phyloP scores from a whole-genome alignment of 1,140 invertebrate genomes.

The Tetramorium alpestre region DNA sequence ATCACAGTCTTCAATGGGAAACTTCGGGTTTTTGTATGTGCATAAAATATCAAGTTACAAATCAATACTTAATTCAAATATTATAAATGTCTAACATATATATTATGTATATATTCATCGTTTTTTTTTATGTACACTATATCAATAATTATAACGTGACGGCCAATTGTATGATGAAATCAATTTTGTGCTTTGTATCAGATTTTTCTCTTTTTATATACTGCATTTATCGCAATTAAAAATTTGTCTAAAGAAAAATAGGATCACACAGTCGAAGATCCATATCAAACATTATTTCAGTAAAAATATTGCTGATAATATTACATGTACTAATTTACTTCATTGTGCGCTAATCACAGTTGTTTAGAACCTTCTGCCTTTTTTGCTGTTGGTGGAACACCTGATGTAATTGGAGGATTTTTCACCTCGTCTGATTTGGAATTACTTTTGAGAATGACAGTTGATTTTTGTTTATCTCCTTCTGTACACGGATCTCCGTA shows the following conservation, averaged over 20 bases:
- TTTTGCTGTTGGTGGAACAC: conserved; percentile 77
- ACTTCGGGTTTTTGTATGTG: conserved; percentile 18
- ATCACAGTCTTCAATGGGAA: conserved; percentile 36
- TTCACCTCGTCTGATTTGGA: conserved; percentile 64
- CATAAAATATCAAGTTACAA: background rate
- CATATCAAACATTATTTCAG: conserved; percentile 28
- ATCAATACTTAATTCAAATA: conserved; percentile 6
- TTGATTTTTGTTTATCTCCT: conserved; percentile 50
- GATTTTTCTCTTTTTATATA: background rate
- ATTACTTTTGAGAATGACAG: conserved; percentile 67
- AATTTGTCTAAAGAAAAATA: conserved; percentile 38
- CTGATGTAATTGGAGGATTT: conserved; percentile 73
- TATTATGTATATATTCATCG: conserved; percentile 8
- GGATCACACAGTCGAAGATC: conserved; percentile 18
- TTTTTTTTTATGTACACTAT: conserved; percentile 32
- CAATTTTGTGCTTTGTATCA: background rate
- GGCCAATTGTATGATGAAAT: conserved; percentile 17
- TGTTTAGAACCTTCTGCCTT: conserved; percentile 83
- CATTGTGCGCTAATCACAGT: conserved; percentile 77
- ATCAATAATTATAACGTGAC: background rate
- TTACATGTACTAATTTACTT: conserved; percentile 68
- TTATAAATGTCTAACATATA: background rate
- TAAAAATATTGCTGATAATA: conserved; percentile 66
- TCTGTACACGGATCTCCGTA: conserved; percentile 5
- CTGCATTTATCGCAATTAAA: conserved; percentile 8